Evolutionary conservation across 2,888 invertebrate species (phyloP), one percentile per base, ranked within the genome.

Genomic region (Eupithecia abbreviata): DNA sequence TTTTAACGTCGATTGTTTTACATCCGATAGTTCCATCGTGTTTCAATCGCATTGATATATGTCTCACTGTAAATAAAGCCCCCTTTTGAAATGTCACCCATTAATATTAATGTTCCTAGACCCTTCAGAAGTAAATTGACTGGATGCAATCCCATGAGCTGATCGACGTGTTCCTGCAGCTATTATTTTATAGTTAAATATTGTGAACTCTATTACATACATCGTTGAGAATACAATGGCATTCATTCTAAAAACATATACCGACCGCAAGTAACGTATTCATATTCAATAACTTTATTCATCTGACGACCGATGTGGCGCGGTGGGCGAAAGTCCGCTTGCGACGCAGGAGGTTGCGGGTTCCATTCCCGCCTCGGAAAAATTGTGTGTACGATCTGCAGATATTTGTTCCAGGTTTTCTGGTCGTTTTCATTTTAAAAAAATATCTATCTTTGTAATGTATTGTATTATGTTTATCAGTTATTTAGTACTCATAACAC

Each of bases 71-170:
- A 9, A 67, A 41, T 43, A 43, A n/a, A 47, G 68, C 42, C 68
- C 68, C 68, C 68, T 68, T 67, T 67, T 47, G 47, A 68, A 47
- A 47, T 18, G 68, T 68, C 68, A 68, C 4, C 68, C 47, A 45
- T 68, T 45, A 68, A 68, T 41, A 70, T 70, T 70, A 70, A 70
- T 70, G n/a, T 70, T 70, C 70, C 49, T 41, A 42, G 70, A 43
- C 68, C 47, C 68, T 68, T 68, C 5, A 68, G 68, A 47, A 18
- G 45, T 68, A 45, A 68, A 47, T 68, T 68, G 47, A 68, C 43
- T 18, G 47, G 45, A 18, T 3, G 43, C 68, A 47, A 15, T 47
- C 68, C n/a, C 68, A 18, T 68, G 68, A 67, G 45, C 68, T 68
- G 68, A 68, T 47, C 10, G 18, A 68, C 47, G 47, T 45, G 68